phyloP scores from a whole-genome alignment of 2,888 invertebrate species.

The Perithous albicinctus region DNA sequence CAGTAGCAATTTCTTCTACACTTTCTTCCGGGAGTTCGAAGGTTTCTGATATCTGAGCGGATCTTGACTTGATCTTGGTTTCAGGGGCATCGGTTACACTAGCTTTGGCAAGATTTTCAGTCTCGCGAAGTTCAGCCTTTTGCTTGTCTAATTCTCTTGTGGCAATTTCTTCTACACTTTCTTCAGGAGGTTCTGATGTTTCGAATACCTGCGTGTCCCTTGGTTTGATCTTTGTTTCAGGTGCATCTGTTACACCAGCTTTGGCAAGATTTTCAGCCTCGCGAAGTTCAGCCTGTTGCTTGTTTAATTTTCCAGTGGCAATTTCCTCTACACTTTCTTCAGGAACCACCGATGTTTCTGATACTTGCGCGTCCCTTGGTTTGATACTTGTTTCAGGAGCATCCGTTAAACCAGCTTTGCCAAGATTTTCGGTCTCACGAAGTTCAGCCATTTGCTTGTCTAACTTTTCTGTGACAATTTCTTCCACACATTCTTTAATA shows the following conservation, averaged over 20 bases:
- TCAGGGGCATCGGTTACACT: background rate
- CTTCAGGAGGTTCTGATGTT: background rate
- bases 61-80: background rate
- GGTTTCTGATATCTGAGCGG: constrained; percentile 27
- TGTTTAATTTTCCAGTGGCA: constrained; percentile 13
- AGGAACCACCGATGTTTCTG: constrained; percentile 11
- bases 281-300: constrained; percentile 13
- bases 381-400: constrained; percentile 44
- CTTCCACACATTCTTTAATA: constrained; percentile 50
- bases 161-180: constrained; percentile 18
- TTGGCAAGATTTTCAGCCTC: constrained; percentile 22
- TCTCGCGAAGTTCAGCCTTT: background rate
- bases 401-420: constrained; percentile 21
- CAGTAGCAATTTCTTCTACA: background rate
- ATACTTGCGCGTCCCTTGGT: background rate
- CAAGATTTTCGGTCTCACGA: constrained; percentile 24
- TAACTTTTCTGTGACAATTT: constrained; percentile 29
- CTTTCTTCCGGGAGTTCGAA: constrained; percentile 52
- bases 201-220: background rate
- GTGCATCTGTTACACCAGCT: constrained; percentile 8
- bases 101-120: background rate
- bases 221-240: constrained; percentile 4
- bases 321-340: constrained; percentile 44
- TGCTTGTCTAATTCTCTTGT: background rate
- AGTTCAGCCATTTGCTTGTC: constrained; percentile 27